Conservation (phyloP, 2,888 invertebrate species). For the Eueremaeus valkanovi region DNA sequence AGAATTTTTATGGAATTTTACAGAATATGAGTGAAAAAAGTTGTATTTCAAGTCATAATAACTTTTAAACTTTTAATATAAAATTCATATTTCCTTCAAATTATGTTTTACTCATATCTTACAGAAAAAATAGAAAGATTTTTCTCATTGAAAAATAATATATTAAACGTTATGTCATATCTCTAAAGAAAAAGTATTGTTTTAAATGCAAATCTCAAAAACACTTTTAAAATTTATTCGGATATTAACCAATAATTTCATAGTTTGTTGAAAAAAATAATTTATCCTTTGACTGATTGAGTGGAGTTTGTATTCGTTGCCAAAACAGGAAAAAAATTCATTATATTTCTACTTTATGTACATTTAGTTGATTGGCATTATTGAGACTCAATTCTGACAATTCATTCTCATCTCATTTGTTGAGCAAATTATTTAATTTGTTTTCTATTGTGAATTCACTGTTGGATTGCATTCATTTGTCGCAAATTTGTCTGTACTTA, state of each 20-base stretch:
- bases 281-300: not conserved
- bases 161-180: not conserved
- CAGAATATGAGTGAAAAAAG: not conserved
- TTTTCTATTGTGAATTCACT: not conserved
- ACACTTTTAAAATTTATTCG: not conserved
- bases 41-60: not conserved
- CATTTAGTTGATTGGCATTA: not conserved
- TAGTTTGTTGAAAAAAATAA: not conserved
- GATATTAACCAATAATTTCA: too few species aligned
- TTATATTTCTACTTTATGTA: not conserved
- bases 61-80: too few species aligned
- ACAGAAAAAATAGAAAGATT: not conserved
- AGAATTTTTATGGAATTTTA: not conserved
- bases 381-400: not conserved
- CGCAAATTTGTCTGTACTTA: not conserved
- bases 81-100: not conserved
- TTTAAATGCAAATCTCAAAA: not conserved
- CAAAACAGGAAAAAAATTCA: too few species aligned
- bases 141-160: not conserved
- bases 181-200: not conserved
- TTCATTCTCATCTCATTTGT: not conserved
- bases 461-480: not conserved
- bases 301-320: not conserved
- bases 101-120: not conserved
- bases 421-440: not conserved